Evolutionary conservation across 1,140 invertebrate species (phyloP).

Genomic region (Protaetia brevitarsis): DNA sequence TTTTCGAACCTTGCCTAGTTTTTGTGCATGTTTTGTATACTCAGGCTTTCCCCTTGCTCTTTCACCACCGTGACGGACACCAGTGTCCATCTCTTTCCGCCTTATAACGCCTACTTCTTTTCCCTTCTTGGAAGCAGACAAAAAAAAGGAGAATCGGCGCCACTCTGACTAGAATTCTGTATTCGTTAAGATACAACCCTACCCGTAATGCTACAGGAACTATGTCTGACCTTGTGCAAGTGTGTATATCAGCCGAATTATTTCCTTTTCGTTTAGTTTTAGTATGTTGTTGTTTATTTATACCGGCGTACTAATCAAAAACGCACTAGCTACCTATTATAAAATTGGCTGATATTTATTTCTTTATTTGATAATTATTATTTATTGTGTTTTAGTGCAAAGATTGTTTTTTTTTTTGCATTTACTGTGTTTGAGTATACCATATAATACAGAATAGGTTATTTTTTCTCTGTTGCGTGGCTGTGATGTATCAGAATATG

Average conservation of each 20-base stretch:
- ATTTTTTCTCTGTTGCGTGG: too few species aligned
- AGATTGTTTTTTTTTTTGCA: too few species aligned
- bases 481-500: too few species aligned
- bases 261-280: too few species aligned
- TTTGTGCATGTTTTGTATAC: neutral
- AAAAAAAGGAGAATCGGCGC: neutral
- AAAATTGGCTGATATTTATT: too few species aligned
- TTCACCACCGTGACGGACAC: neutral
- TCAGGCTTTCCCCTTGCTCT: neutral
- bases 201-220: neutral
- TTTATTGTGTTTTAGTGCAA: too few species aligned
- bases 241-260: neutral
- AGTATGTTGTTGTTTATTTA: too few species aligned
- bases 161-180: constrained; percentile 3
- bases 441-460: too few species aligned
- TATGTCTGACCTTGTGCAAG: neutral
- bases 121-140: neutral
- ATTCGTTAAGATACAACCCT: neutral
- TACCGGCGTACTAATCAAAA: too few species aligned
- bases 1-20: neutral
- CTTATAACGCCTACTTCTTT: neutral
- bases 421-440: too few species aligned
- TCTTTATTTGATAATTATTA: too few species aligned
- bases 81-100: neutral
- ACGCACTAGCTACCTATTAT: too few species aligned